These are phyloP conservation scores for Acipenser transmontanus DNA, from an alignment of 2,797 vertebrate species.

Conservation along the genomic window DNA sequence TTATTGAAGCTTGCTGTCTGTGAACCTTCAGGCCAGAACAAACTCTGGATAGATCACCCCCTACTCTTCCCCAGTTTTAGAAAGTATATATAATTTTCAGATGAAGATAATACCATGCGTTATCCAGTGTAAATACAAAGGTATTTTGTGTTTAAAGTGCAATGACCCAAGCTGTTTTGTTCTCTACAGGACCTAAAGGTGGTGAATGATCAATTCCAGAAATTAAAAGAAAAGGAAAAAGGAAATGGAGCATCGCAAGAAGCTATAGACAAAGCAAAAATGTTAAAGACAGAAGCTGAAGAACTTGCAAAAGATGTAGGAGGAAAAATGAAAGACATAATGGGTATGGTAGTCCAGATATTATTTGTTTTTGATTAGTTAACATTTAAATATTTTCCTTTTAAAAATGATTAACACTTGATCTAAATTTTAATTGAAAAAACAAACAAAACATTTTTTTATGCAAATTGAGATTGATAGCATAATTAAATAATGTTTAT, in stretches of 20 bases:
- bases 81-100: no score
- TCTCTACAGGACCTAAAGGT: conserved; percentile 57
- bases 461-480: no score
- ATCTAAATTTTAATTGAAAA: no score
- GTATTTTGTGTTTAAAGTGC: not conserved
- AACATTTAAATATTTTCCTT: not conserved
- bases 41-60: no score
- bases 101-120: no score
- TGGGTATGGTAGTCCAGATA: not conserved
- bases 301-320: conserved; percentile 55
- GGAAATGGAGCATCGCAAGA: conserved; percentile 30
- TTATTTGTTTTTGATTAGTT: not conserved
- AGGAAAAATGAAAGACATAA: conserved; percentile 66
- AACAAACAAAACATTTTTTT: no score
- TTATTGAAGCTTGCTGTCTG: no score
- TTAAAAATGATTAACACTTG: not conserved
- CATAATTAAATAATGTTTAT: no score
- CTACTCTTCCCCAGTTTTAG: no score
- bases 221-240: conserved; percentile 52
- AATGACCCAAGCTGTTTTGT: conserved; percentile 4
- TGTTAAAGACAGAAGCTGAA: conserved; percentile 55
- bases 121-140: no score
- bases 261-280: conserved; percentile 52
- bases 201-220: conserved; percentile 47
- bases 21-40: no score